These are phyloP conservation scores for Lacerta viridis DNA, from an alignment of 2,797 vertebrate species.

Conservation along the genomic window DNA sequence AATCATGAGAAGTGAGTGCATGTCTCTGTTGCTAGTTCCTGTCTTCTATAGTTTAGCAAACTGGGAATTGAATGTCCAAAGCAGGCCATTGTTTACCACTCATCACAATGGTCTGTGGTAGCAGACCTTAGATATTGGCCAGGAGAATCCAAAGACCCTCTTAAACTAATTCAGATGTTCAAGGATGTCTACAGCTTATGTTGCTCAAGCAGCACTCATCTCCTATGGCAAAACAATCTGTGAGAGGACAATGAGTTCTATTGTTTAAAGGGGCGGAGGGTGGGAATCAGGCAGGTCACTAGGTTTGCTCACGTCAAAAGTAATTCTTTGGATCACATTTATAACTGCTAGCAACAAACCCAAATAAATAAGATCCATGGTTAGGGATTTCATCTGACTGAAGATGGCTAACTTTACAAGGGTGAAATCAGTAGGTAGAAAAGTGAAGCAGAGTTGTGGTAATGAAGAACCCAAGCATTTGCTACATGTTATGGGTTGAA, in stretches of 20 bases:
- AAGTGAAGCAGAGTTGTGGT: background rate
- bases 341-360: background rate
- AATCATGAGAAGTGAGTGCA: background rate
- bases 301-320: background rate
- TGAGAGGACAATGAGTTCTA: background rate
- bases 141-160: background rate
- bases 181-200: background rate
- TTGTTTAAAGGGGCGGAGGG: background rate
- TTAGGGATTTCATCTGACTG: background rate
- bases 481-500: too few species aligned
- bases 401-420: background rate
- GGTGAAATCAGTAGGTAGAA: background rate
- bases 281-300: too few species aligned
- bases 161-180: too few species aligned
- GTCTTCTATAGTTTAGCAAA: background rate
- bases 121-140: background rate
- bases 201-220: background rate
- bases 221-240: background rate
- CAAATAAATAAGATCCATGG: background rate
- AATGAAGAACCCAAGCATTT: background rate
- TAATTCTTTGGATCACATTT: background rate
- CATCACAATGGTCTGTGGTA: background rate
- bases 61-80: background rate
- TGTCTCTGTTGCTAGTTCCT: background rate
- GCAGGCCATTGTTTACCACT: background rate